phyloP scores from a whole-genome alignment of 2,888 invertebrate genomes.

The Volucella inanis region DNA sequence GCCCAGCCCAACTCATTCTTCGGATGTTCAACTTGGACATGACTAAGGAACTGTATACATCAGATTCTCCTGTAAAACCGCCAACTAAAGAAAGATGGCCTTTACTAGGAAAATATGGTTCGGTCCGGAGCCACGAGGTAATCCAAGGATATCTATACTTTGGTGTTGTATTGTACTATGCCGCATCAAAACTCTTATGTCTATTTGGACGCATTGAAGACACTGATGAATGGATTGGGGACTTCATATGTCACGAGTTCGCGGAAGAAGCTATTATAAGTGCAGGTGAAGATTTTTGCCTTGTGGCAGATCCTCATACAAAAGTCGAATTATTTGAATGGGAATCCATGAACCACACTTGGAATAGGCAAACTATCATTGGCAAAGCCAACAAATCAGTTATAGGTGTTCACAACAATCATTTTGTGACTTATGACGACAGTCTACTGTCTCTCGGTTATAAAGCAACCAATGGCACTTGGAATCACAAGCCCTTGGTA shows the following conservation, averaged over 20 bases:
- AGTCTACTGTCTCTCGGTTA: conserved; percentile 2
- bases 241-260: conserved; percentile 18
- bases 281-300: background rate
- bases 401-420: conserved; percentile 7
- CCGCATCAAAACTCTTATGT: conserved; percentile 25
- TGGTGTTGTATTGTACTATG: conserved; percentile 18
- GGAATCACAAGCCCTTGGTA: background rate
- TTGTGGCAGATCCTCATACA: conserved; percentile 17
- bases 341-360: background rate
- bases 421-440: conserved; percentile 41
- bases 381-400: background rate
- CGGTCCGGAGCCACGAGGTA: conserved; percentile 21
- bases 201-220: conserved; percentile 4
- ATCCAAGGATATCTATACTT: conserved; percentile 39
- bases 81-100: conserved; percentile 42
- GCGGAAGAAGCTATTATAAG: conserved; percentile 4
- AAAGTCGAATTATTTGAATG: conserved; percentile 25
- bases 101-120: conserved; percentile 19
- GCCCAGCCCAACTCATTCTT: conserved; percentile 21
- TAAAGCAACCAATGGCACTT: conserved; percentile 12
- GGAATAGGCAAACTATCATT: conserved; percentile 15
- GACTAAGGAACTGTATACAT: conserved; percentile 42
- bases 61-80: background rate
- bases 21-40: conserved; percentile 41
- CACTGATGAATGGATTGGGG: conserved; percentile 10